phyloP scores from a whole-genome alignment of 2,797 vertebrate species.

The Onychomys torridus region DNA sequence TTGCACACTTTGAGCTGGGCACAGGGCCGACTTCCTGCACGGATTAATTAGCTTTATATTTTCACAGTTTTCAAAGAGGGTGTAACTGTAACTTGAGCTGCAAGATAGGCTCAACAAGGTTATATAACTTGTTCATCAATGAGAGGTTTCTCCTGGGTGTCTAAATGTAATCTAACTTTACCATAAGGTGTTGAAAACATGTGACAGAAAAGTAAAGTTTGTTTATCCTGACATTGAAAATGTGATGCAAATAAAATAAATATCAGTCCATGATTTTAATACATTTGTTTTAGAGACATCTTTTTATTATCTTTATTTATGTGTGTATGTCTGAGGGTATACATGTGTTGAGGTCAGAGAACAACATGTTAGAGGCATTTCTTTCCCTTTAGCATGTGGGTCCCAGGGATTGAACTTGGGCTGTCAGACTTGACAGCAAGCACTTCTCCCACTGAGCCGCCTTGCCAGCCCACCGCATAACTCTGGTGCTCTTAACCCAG shows the following conservation, averaged over 20 bases:
- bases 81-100: neutral
- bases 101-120: slow-evolving; percentile 21
- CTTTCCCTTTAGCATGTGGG: neutral
- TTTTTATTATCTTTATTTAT: neutral
- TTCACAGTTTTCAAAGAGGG: neutral
- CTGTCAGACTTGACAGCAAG: neutral
- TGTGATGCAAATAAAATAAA: neutral
- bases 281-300: neutral
- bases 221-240: slow-evolving; percentile 49
- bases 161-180: slow-evolving; percentile 15
- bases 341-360: neutral
- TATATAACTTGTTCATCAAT: slow-evolving; percentile 22
- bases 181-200: neutral
- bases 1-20: neutral
- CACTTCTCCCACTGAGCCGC: neutral
- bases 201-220: neutral
- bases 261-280: too few relatives aligned
- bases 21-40: neutral
- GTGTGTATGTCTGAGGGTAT: too few relatives aligned
- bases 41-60: slow-evolving; percentile 22
- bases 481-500: neutral
- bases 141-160: neutral
- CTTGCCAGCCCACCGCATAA: neutral
- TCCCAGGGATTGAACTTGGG: neutral
- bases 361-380: neutral